These are phyloP conservation scores for Caenorhabditis uteleia DNA, from an alignment of 2,888 invertebrate species.

Conservation along the genomic window DNA sequence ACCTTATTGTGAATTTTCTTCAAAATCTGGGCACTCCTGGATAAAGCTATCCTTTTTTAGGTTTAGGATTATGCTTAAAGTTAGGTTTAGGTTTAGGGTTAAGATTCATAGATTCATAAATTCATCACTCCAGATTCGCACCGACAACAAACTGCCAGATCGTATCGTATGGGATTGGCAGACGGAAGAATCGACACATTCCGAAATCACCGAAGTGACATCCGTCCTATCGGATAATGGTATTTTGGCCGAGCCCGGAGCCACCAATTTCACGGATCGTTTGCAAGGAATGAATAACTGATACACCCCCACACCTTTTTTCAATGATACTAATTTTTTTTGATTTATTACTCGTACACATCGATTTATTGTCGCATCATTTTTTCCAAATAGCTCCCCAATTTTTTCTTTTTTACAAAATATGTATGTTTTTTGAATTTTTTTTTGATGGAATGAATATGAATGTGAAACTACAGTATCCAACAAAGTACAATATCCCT, in stretches of 20 bases:
- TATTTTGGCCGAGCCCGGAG: slow-evolving; percentile 34
- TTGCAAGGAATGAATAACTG: slow-evolving; percentile 6
- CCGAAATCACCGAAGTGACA: slow-evolving; percentile 30
- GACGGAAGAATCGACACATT: slow-evolving; percentile 31
- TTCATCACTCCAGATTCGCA: slow-evolving; percentile 13
- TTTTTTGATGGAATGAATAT: no score
- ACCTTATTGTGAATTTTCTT: no score
- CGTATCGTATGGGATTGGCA: slow-evolving; percentile 38
- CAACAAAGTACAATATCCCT: no score
- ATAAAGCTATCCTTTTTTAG: neutral
- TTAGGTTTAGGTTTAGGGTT: neutral
- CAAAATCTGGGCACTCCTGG: neutral
- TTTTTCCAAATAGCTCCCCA: no score
- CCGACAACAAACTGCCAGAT: slow-evolving; percentile 18
- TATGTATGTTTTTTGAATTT: no score
- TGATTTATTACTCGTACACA: no score
- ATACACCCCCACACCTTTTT: no score
- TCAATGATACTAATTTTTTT: no score
- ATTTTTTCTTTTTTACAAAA: no score
- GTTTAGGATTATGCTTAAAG: neutral
- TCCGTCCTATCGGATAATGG: slow-evolving; percentile 31
- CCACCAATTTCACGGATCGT: slow-evolving; percentile 30
- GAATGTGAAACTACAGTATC: no score
- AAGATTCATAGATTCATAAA: neutral
- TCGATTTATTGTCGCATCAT: no score